phyloP scores from a whole-genome alignment of 2,797 vertebrate species.

The Micropoecilia bifurca region DNA sequence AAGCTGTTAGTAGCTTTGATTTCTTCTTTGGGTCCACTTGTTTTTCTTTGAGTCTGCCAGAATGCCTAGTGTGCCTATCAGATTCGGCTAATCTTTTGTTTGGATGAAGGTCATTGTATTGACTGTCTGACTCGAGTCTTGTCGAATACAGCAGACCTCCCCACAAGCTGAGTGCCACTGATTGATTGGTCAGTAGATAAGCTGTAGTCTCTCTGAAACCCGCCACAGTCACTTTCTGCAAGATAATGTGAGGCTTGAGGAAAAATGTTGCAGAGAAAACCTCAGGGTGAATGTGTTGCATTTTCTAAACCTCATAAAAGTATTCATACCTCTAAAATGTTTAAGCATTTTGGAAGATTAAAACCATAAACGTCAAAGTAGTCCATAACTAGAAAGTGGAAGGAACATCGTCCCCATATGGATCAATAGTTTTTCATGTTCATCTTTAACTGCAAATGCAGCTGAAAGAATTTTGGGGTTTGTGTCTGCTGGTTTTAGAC shows the following conservation, averaged over 20 bases:
- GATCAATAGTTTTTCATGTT: background rate
- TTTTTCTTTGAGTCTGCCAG: slow-evolving; percentile 1
- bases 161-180: slow-evolving; percentile 45
- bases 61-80: slow-evolving; percentile 30
- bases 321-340: background rate
- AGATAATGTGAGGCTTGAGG: slow-evolving; percentile 12
- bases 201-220: slow-evolving; percentile 32
- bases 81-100: slow-evolving; percentile 53
- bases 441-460: background rate
- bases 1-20: background rate
- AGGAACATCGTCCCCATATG: background rate
- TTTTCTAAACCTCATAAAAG: background rate
- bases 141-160: slow-evolving; percentile 44
- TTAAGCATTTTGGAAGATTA: background rate
- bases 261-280: slow-evolving; percentile 4
- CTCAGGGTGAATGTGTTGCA: background rate
- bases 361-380: background rate
- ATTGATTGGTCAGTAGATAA: slow-evolving; percentile 62
- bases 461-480: background rate
- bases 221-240: slow-evolving; percentile 10
- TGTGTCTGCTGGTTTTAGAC: background rate
- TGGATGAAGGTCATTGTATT: slow-evolving; percentile 69
- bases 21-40: slow-evolving; percentile 2
- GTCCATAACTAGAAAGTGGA: background rate
- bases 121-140: slow-evolving; percentile 45